Percentiles rank a stretch among this genome's conserved stretches.
These are phyloP conservation scores for Heliconius eleuchia DNA, from an alignment of 1,140 invertebrate genomes.

Conservation along the genomic window DNA sequence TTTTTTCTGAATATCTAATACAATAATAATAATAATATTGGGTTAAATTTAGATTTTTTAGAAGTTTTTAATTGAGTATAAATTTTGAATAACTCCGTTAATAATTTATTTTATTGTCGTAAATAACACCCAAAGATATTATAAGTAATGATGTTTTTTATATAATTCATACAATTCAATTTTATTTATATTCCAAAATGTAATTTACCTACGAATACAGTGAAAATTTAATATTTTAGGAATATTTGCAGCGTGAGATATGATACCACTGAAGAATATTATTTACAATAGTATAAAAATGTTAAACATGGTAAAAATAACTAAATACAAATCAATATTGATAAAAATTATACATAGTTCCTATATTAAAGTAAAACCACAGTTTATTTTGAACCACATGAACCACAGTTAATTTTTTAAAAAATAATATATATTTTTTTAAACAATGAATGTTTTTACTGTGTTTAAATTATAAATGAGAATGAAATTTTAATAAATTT, in stretches of 20 bases:
- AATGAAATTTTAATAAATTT: background rate
- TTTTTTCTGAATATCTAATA: slow-evolving; percentile 17
- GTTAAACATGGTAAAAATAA: background rate
- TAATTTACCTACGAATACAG: slow-evolving; percentile 1
- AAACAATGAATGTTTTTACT: background rate
- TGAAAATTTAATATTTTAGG: slow-evolving; percentile 6
- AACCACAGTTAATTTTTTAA: background rate
- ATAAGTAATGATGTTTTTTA: background rate
- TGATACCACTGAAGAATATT: background rate
- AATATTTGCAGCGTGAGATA: slow-evolving; percentile 7
- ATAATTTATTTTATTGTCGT: slow-evolving; percentile 36
- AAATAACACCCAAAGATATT: slow-evolving; percentile 32
- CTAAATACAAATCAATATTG: background rate
- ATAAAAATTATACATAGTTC: background rate
- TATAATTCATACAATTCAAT: background rate
- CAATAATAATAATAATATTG: slow-evolving; percentile 20
- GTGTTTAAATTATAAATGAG: background rate
- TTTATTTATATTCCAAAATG: background rate
- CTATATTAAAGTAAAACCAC: background rate
- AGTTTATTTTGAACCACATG: background rate
- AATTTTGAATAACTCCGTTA: slow-evolving; percentile 18
- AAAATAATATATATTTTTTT: background rate
- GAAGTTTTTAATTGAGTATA: slow-evolving; percentile 44
- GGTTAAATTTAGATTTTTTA: slow-evolving; percentile 35
- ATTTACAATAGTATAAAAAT: slow-evolving; percentile 4